phyloP scores from a whole-genome alignment of 1,140 invertebrate genomes.

The Sogatella furcifera region DNA sequence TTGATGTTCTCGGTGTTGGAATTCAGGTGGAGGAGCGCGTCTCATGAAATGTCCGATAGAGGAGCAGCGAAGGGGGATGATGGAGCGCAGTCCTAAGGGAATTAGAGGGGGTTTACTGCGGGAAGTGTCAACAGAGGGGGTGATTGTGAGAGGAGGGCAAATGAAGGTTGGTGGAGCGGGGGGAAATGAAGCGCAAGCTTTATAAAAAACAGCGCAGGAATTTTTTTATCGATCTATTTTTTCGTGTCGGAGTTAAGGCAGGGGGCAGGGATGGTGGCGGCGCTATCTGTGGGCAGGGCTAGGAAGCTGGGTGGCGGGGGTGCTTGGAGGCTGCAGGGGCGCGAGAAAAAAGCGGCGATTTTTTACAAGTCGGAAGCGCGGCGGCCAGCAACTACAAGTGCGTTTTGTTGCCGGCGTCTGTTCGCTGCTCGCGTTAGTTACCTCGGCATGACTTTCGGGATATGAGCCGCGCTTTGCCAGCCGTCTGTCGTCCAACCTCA shows the following conservation, averaged over 20 bases:
- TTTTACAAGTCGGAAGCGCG: not conserved
- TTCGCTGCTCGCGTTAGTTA: not conserved
- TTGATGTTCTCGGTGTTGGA: not conserved
- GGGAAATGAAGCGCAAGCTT: conserved; percentile 23
- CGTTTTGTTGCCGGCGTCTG: too few species aligned
- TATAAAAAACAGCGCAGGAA: conserved; percentile 28
- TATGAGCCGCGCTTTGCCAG: not conserved
- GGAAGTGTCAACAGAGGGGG: not conserved
- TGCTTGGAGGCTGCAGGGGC: not conserved
- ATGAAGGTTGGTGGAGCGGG: not conserved
- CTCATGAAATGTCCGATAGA: not conserved
- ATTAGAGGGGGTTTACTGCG: not conserved
- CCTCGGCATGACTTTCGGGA: not conserved
- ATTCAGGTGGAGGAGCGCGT: not conserved
- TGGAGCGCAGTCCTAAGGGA: not conserved
- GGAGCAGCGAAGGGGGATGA: not conserved
- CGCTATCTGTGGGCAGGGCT: not conserved
- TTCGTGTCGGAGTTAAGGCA: conserved; percentile 3
- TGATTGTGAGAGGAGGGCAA: not conserved
- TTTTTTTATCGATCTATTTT: conserved; percentile 27
- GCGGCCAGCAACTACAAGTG: not conserved
- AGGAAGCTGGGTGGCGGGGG: not conserved
- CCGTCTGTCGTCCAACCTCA: not conserved
- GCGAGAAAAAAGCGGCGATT: not conserved
- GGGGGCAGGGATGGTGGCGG: not conserved